Evolutionary conservation across 2,797 vertebrate species (phyloP).

Genomic region (Characodon lateralis): DNA sequence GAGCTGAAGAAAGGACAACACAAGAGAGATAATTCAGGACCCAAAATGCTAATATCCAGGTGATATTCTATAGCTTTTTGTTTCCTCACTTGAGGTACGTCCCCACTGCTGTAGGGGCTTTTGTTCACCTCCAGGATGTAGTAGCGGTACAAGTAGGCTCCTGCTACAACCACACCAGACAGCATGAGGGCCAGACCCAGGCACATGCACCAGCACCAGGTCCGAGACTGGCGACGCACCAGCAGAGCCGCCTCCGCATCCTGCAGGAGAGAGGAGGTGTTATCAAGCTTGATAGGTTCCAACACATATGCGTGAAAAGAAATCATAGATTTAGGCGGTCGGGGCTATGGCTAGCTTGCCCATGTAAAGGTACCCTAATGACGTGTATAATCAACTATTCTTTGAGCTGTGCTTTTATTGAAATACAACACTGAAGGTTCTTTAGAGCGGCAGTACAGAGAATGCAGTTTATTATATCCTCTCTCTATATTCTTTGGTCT

Average conservation of each 20-base stretch:
- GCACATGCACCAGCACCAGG: conserved; percentile 98
- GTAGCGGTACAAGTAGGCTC: conserved; percentile 91
- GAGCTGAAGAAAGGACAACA: background rate
- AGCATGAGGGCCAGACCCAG: conserved; percentile 94
- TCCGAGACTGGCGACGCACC: conserved; percentile 83
- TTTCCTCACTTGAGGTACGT: background rate
- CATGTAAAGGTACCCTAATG: background rate
- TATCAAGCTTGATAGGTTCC: background rate
- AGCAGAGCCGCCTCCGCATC: conserved; percentile 86
- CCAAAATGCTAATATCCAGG: background rate
- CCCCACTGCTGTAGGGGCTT: conserved; percentile 1
- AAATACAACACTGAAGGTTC: background rate
- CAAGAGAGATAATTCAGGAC: background rate
- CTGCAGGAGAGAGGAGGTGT: conserved; percentile 63
- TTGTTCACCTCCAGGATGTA: conserved; percentile 86
- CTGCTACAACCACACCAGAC: conserved; percentile 91
- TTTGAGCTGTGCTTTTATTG: background rate
- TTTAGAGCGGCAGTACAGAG: background rate
- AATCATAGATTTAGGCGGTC: no score
- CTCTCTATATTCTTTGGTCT: background rate
- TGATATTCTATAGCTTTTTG: background rate
- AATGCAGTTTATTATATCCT: background rate
- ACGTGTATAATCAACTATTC: background rate
- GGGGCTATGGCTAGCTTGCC: no score
- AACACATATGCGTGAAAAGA: background rate